Evolutionary conservation across 2,797 vertebrate genomes (phyloP).

Genomic region (Cyclura pinguis): DNA sequence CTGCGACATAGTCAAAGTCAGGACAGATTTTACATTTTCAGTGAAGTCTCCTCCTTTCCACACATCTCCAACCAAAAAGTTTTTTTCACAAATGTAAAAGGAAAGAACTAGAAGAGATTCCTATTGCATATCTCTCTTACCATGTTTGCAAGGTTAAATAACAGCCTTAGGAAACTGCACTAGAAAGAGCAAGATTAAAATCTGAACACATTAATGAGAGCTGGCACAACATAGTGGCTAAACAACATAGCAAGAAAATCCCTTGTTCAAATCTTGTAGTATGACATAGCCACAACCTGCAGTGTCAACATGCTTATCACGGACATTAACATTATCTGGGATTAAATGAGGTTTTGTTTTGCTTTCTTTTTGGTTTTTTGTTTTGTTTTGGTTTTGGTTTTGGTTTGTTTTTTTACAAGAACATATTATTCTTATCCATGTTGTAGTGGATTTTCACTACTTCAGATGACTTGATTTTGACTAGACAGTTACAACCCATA

Average conservation of each 20-base stretch:
- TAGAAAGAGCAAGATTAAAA: conserved; percentile 8
- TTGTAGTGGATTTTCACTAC: no score
- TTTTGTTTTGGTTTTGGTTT: no score
- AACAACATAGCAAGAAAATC: neutral
- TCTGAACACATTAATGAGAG: neutral
- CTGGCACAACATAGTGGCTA: neutral
- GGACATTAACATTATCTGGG: neutral
- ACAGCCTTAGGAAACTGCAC: neutral
- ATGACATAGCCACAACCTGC: neutral
- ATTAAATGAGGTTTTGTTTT: no score
- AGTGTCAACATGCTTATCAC: neutral
- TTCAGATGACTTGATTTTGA: neutral
- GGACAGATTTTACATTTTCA: conserved; percentile 42
- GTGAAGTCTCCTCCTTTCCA: conserved; percentile 26
- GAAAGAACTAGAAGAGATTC: neutral
- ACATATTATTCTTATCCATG: neutral
- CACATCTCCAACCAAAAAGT: neutral
- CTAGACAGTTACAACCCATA: neutral
- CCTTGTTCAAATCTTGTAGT: neutral
- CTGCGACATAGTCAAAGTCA: conserved; percentile 14
- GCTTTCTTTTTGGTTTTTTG: no score
- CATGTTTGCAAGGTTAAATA: conserved; percentile 4
- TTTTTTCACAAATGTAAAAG: neutral
- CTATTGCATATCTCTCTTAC: neutral
- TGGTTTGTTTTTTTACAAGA: no score